Conservation (phyloP, 2,113 vertebrate genomes). For the Macaca nemestrina region DNA sequence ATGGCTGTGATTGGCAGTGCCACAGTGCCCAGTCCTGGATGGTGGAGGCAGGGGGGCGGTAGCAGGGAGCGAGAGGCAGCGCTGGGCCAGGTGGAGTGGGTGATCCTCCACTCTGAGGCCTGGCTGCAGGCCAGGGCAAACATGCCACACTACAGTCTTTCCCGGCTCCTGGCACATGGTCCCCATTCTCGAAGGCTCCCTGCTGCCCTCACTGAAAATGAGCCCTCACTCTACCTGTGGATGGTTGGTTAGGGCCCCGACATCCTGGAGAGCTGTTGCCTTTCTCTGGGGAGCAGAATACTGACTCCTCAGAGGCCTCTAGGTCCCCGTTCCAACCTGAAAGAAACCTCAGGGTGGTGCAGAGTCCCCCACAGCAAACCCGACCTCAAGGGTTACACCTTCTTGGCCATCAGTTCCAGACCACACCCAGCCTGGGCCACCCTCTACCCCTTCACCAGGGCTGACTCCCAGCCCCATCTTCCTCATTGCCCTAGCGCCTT, state of each 20-base stretch:
- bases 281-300: neutral
- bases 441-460: neutral
- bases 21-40: fast-evolving
- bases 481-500: neutral
- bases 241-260: neutral
- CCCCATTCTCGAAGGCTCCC: neutral
- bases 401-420: neutral
- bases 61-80: neutral
- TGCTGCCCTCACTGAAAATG: neutral
- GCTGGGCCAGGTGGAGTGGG: neutral
- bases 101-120: neutral
- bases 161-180: neutral
- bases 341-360: neutral
- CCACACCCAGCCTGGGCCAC: neutral
- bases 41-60: fast-evolving
- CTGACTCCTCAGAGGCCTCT: neutral
- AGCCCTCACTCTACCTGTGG: neutral
- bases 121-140: neutral
- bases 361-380: fast-evolving
- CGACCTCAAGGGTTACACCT: neutral
- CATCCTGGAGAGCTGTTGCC: neutral
- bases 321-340: neutral
- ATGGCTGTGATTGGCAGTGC: fast-evolving
- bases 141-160: neutral
- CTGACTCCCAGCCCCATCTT: fast-evolving